These are phyloP conservation scores for Euwallacea similis DNA, from an alignment of 1,140 invertebrate species.

Conservation along the genomic window DNA sequence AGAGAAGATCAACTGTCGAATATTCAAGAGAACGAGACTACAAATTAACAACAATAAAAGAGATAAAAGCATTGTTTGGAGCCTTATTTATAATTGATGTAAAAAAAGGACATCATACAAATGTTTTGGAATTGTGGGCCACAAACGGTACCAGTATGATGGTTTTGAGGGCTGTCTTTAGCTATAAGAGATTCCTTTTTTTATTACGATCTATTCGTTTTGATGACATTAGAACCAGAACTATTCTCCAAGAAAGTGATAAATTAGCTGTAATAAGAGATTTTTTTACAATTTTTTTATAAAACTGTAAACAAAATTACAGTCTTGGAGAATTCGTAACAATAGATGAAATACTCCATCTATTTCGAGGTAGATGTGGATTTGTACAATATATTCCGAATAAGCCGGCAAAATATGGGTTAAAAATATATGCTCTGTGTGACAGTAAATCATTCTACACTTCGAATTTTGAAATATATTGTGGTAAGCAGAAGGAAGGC, in stretches of 20 bases:
- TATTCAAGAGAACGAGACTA: conserved; percentile 29
- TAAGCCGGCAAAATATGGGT: too few species aligned
- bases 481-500: too few species aligned
- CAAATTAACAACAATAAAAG: conserved; percentile 22
- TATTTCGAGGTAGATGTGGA: conserved; percentile 50
- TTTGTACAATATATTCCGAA: conserved; percentile 56
- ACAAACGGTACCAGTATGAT: conserved; percentile 48
- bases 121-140: conserved; percentile 45
- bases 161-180: conserved; percentile 46
- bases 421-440: too few species aligned
- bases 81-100: conserved; percentile 10
- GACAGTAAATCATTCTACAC: too few species aligned
- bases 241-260: background rate
- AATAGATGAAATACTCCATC: conserved; percentile 53
- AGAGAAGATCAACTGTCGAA: conserved; percentile 7
- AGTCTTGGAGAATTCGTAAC: too few species aligned
- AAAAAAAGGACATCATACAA: conserved; percentile 35
- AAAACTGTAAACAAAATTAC: conserved; percentile 39
- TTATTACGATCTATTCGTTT: conserved; percentile 47
- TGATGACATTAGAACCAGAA: too few species aligned
- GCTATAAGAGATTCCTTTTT: conserved; percentile 47
- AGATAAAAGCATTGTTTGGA: conserved; percentile 17
- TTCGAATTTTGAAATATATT: too few species aligned
- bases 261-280: conserved; percentile 25
- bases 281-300: conserved; percentile 12